These are phyloP conservation scores for Cyclura pinguis DNA, from an alignment of 2,797 vertebrate species.

Conservation along the genomic window DNA sequence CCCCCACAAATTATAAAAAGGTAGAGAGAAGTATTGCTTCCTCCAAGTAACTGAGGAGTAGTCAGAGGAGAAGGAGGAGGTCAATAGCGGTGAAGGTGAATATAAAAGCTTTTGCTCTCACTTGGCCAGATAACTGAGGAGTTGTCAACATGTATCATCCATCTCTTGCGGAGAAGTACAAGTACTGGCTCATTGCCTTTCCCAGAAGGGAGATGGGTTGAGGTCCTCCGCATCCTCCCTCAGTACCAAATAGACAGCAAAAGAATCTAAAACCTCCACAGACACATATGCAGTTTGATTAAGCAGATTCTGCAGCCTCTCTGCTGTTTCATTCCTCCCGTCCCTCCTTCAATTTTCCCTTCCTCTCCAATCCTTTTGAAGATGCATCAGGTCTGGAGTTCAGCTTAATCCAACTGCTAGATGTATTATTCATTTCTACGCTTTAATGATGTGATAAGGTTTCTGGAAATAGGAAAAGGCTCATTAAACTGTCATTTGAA, in stretches of 20 bases:
- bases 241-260: background rate
- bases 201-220: background rate
- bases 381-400: conserved; percentile 79
- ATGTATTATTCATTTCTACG: conserved; percentile 91
- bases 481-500: conserved; percentile 91
- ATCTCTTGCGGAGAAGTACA: background rate
- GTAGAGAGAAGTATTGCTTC: background rate
- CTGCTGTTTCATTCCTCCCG: background rate
- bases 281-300: conserved; percentile 38
- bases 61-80: too few species aligned
- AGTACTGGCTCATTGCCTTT: background rate
- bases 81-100: background rate
- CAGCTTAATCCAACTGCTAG: conserved; percentile 81
- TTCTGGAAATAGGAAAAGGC: conserved; percentile 87
- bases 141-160: background rate
- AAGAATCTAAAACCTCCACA: conserved; percentile 18
- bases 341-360: conserved; percentile 37
- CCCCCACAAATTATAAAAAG: background rate
- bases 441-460: conserved; percentile 89
- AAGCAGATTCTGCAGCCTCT: conserved; percentile 39
- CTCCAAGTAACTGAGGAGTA: background rate
- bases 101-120: background rate
- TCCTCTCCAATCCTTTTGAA: conserved; percentile 72
- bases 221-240: background rate
- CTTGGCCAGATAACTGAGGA: background rate